Evolutionary conservation across 2,888 invertebrate genomes (phyloP).

Genomic region (Hololepta plana): DNA sequence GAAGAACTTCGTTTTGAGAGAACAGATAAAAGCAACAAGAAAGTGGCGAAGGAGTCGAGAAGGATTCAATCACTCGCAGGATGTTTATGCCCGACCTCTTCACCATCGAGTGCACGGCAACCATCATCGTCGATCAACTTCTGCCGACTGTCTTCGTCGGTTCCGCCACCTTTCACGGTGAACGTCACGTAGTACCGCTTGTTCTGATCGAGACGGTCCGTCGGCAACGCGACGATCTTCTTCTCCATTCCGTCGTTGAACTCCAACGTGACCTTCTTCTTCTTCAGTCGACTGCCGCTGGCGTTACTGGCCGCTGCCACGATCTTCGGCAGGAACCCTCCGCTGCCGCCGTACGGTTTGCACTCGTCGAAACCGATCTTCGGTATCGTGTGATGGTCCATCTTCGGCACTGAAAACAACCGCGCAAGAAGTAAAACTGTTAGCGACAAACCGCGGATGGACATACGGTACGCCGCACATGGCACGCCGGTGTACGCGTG

Average conservation of each 20-base stretch:
- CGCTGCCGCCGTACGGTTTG: slow-evolving; percentile 23
- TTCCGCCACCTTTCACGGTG: slow-evolving; percentile 65
- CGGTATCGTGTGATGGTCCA: slow-evolving; percentile 65
- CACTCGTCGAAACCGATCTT: slow-evolving; percentile 38
- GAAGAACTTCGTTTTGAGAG: too few species aligned
- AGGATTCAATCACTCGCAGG: too few species aligned
- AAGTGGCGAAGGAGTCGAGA: too few species aligned
- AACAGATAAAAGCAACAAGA: too few species aligned
- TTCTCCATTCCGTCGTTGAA: slow-evolving; percentile 70
- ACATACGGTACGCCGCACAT: slow-evolving; percentile 74
- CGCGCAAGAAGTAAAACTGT: too few species aligned
- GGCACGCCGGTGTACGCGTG: slow-evolving; percentile 84
- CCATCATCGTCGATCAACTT: too few species aligned
- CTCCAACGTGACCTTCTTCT: slow-evolving; percentile 51
- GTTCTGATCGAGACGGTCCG: slow-evolving; percentile 71
- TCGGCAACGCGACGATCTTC: slow-evolving; percentile 73
- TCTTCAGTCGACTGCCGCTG: slow-evolving; percentile 20
- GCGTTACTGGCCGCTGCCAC: background rate
- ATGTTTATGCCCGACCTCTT: too few species aligned
- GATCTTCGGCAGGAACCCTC: slow-evolving; percentile 50
- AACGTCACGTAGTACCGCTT: slow-evolving; percentile 87
- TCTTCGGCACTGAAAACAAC: slow-evolving; percentile 46
- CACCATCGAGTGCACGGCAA: too few species aligned
- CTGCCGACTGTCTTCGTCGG: too few species aligned
- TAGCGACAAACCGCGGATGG: too few species aligned